Conservation (phyloP, 2,797 vertebrate genomes). For the Halcyon chelicuti region DNA sequence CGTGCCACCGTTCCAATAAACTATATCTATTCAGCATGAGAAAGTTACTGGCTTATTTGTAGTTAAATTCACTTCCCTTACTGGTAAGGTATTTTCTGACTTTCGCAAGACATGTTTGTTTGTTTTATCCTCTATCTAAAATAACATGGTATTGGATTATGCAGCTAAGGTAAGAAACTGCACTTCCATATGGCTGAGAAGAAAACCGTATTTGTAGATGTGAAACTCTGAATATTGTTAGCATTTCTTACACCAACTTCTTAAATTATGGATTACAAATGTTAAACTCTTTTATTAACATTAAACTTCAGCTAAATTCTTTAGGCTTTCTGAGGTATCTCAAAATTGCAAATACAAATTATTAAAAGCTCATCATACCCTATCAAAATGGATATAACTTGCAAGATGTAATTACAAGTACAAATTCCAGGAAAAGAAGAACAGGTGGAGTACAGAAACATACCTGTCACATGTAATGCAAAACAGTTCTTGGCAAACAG, state of each 20-base stretch:
- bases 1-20: background rate
- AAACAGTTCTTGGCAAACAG: background rate
- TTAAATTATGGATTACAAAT: background rate
- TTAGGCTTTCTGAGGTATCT: background rate
- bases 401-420: background rate
- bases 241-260: background rate
- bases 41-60: background rate
- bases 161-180: background rate
- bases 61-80: background rate
- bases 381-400: background rate
- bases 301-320: background rate
- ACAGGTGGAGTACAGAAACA: background rate
- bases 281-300: background rate
- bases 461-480: rapidly evolving
- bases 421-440: background rate
- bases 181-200: background rate
- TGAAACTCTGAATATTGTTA: background rate
- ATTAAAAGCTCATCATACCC: background rate
- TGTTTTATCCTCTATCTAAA: background rate
- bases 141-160: background rate
- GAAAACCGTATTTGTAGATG: background rate
- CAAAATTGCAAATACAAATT: background rate
- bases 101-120: background rate
- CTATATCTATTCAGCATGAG: background rate
- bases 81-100: background rate